Evolutionary conservation across 1,140 invertebrate genomes (phyloP), one percentile per base, ranked within the genome.

Genomic region (Drosophila parvula): DNA sequence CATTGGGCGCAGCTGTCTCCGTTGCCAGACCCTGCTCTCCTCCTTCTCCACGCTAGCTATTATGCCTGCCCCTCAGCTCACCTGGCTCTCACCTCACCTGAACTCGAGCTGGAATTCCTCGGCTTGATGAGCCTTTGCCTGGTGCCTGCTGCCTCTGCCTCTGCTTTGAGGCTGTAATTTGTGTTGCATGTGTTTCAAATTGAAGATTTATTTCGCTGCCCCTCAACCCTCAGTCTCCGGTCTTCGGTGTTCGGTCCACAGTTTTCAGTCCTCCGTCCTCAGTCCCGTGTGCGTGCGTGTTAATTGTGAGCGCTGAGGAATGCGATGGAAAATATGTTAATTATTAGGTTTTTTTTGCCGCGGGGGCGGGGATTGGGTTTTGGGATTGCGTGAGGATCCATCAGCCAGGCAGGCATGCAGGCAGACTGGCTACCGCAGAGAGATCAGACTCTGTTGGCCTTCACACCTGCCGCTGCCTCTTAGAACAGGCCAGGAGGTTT

Each of bases 181-280:
- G 84, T 89, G 84, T 84, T 89, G 84, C 84, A 89, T 89, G 84
- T 89, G 84, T 89, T 89, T 89, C 84, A 89, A 89, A 90, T 89
- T 89, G 80, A 90, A 89, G 84, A 89, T 89, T 89, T 89, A 90
- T 89, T 89, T 89, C 59, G 80, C 58, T 74, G 65, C 50, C 77
- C 48, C 62, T 47, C 27, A 34, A 3, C 34, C 51, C 36, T 30
- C 28, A 0, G 7, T 5, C 3, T 22, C 27, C 12, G 22, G 22
- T 48, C 45, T n/a, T 48, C 14, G 11, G 9, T 18, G 0, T 6
- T 18, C 43, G n/a, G 40, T 38, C 6, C 5, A 0, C 44, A 12
- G 28, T 34, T n/a, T 11, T 4, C 36, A n/a, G 8, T 38, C 18
- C 16, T 1, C 32, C 14, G 38, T 22, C 38, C 27, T n/a, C 47